phyloP scores from a whole-genome alignment of 2,113 vertebrate species.

The Alces alces region DNA sequence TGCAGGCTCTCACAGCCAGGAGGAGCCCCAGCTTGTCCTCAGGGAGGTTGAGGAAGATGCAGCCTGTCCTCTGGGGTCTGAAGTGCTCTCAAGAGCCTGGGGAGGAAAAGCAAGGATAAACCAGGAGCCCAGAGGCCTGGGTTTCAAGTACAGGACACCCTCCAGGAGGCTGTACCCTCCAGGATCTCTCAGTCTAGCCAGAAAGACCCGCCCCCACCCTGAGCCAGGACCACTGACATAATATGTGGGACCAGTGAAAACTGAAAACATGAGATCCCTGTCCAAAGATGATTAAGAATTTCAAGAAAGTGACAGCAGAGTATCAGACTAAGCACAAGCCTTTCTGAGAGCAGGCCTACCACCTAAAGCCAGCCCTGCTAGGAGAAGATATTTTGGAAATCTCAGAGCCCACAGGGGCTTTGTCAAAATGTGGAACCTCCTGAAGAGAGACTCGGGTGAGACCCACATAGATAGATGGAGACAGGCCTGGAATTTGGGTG shows the following conservation, averaged over 20 bases:
- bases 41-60: neutral
- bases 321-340: neutral
- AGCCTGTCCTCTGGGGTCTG: neutral
- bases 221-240: neutral
- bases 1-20: neutral
- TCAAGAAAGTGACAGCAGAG: neutral
- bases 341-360: accelerated
- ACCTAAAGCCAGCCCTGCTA: neutral
- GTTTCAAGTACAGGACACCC: neutral
- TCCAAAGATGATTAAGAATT: neutral
- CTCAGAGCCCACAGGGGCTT: neutral
- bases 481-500: neutral
- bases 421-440: neutral
- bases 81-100: neutral
- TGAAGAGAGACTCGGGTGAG: neutral
- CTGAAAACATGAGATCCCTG: neutral
- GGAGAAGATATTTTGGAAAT: neutral
- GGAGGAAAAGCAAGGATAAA: neutral
- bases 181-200: neutral
- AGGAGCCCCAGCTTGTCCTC: neutral
- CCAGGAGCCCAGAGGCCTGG: neutral
- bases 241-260: neutral
- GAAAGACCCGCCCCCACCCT: neutral
- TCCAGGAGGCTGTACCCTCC: neutral
- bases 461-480: neutral